Percentiles rank a stretch among this genome's conserved stretches.
Evolutionary conservation across 2,797 vertebrate species (phyloP).

Genomic region (Trachops cirrhosus): DNA sequence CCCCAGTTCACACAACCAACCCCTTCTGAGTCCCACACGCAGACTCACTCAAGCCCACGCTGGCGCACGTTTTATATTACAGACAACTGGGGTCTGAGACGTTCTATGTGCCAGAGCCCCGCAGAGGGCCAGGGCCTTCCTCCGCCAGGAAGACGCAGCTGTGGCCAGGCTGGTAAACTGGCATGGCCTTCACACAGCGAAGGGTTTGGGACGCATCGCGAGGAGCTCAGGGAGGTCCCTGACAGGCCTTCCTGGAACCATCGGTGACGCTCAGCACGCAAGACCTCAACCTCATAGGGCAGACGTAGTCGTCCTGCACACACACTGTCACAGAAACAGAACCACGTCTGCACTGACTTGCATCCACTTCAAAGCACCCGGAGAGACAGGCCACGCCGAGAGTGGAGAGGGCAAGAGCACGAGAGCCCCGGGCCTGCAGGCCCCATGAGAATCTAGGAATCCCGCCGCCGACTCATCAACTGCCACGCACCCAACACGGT

Average conservation of each 20-base stretch:
- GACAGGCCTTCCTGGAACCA: background rate
- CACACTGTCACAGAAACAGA: background rate
- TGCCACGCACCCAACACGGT: background rate
- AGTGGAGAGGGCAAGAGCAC: background rate
- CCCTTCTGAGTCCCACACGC: background rate
- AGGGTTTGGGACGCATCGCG: background rate
- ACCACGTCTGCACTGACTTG: background rate
- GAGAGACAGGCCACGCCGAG: background rate
- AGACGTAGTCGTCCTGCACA: background rate
- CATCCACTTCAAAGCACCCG: background rate
- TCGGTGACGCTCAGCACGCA: background rate
- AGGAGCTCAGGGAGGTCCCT: background rate
- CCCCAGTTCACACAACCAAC: background rate
- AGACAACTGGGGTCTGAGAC: slow-evolving; percentile 29
- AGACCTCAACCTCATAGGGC: background rate
- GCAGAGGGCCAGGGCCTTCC: background rate
- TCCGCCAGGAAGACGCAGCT: background rate
- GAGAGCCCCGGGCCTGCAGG: background rate
- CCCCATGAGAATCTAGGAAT: background rate
- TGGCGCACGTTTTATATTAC: background rate
- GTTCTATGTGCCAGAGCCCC: background rate
- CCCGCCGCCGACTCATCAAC: accelerated
- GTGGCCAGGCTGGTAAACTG: background rate
- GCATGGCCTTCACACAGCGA: background rate
- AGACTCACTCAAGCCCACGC: background rate